These are phyloP conservation scores for Oryzias sinensis DNA, from an alignment of 2,797 vertebrate species.

Conservation along the genomic window DNA sequence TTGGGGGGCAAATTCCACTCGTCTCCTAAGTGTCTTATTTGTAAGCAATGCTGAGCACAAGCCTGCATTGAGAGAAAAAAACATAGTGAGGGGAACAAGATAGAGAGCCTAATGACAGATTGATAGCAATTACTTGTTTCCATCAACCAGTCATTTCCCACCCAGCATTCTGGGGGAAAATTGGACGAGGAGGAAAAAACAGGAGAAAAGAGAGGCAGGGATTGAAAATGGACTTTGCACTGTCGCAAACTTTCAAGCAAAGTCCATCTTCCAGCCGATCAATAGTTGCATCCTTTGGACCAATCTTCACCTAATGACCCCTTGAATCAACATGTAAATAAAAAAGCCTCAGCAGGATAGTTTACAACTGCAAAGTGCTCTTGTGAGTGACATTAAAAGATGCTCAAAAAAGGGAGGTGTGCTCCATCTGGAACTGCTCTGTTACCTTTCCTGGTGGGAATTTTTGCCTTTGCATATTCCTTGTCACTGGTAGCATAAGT, in stretches of 20 bases:
- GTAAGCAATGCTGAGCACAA: conserved; percentile 80
- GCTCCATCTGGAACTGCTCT: conserved; percentile 87
- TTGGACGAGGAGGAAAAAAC: conserved; percentile 75
- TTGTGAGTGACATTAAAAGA: conserved; percentile 88
- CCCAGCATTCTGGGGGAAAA: conserved; percentile 76
- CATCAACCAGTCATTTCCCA: conserved; percentile 72
- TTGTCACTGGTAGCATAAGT: conserved; percentile 92
- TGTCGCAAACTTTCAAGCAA: conserved; percentile 67
- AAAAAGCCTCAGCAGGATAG: conserved; percentile 85
- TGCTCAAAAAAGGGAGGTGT: conserved; percentile 80
- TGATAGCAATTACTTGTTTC: conserved; percentile 83
- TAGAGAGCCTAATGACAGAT: conserved; percentile 80
- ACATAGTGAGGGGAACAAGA: conserved; percentile 49
- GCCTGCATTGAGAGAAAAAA: conserved; percentile 58
- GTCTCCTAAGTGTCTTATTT: conserved; percentile 84
- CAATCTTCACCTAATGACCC: conserved; percentile 74
- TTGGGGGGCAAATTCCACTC: conserved; percentile 85
- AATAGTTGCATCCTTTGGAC: conserved; percentile 66
- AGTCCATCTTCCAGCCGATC: conserved; percentile 74
- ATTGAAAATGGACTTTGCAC: conserved; percentile 52
- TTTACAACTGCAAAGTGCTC: conserved; percentile 86
- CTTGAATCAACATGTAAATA: conserved; percentile 82
- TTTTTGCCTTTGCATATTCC: conserved; percentile 95
- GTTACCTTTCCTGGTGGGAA: conserved; percentile 93
- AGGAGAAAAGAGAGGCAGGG: conserved; percentile 50